Evolutionary conservation across 2,113 vertebrate species (phyloP), one percentile per base, ranked within the genome.

Genomic region (Tonatia bakeri): DNA sequence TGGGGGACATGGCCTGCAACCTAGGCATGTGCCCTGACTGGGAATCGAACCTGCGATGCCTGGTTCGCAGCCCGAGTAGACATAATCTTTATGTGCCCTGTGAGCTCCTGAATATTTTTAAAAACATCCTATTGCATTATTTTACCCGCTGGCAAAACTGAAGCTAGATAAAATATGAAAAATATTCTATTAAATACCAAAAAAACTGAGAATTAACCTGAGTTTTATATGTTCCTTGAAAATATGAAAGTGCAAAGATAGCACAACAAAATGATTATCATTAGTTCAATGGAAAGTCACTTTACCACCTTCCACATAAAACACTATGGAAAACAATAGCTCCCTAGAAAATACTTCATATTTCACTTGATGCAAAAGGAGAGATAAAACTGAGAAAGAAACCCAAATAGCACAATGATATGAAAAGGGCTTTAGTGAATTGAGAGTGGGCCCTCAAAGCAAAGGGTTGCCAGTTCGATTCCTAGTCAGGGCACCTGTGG

Each of bases 161-260:
- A 83, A 86, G n/a, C 26, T 96, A 90, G 17, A 59, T 79, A 96
- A 92, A 86, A 67, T 59, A 90, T 31, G 54, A 69, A 95, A 94
- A 90, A 73, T 79, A 79, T 22, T 75, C 19, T 59, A 79, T 15
- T 79, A 79, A 82, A 93, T 67, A 76, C 11, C 83, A 52, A 83
- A 84, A 65, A 26, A 85, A 36, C 81, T 88, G n/a, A 95, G n/a
- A 91, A 86, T 72, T 85, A 81, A 50, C 54, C 9, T 75, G 31
- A 91, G 20, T 92, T 36, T 70, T 54, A 33, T 16, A 54, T 3
- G 43, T 47, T 79, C n/a, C 50, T 87, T 85, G 45, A 75, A 79
- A 81, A 85, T 54, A 50, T 80, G 20, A 95, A 94, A 81, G 77
- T 6, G 14, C 31, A 24, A 36, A 50, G 16, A 45, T 64, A 83